Conservation (phyloP, 2,888 invertebrate species). For the Sturmia bella region DNA sequence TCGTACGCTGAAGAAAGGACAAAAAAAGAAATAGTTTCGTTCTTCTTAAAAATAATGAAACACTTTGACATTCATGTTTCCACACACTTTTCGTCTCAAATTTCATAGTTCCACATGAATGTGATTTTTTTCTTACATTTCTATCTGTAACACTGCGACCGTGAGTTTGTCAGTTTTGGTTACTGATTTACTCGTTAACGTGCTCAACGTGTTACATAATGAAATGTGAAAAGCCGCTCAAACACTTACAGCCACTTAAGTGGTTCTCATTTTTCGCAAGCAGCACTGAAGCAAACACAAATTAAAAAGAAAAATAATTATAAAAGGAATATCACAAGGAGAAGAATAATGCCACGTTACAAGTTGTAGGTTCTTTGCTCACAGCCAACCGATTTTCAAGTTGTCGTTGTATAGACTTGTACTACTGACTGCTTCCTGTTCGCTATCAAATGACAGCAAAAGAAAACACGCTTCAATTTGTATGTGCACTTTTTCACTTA, state of each 20-base stretch:
- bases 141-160: conserved; percentile 13
- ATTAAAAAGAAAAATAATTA: conserved; percentile 11
- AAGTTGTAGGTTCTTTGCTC: conserved; percentile 10
- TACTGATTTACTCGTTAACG: conserved; percentile 67
- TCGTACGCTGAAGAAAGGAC: no score
- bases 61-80: conserved; percentile 9
- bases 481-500: conserved; percentile 4
- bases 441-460: conserved; percentile 1
- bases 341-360: conserved; percentile 16
- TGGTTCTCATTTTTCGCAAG: conserved; percentile 56
- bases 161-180: conserved; percentile 47
- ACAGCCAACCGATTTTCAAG: conserved; percentile 15
- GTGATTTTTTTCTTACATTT: background rate
- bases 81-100: background rate
- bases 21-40: background rate
- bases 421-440: background rate
- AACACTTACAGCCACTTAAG: conserved; percentile 71
- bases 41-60: conserved; percentile 46
- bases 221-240: conserved; percentile 72
- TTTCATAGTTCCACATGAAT: background rate
- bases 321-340: conserved; percentile 27
- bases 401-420: background rate
- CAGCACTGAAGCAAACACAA: conserved; percentile 10
- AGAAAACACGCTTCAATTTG: conserved; percentile 3
- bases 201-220: conserved; percentile 69